phyloP scores from a whole-genome alignment of 2,888 invertebrate genomes.

The Ormyrus thymus region DNA sequence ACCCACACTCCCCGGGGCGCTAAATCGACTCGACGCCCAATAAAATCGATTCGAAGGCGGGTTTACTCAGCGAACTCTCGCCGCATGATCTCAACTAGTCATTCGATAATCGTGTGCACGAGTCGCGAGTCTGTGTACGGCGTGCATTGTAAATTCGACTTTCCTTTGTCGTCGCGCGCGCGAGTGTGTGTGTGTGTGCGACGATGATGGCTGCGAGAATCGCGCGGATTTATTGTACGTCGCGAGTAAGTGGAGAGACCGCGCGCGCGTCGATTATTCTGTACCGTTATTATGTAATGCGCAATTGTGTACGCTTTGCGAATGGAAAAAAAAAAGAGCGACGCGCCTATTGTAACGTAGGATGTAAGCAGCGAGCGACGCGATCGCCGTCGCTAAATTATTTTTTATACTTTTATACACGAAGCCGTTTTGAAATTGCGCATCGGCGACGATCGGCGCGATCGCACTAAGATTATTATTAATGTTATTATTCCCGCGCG shows the following conservation, averaged over 20 bases:
- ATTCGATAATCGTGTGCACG: conserved; percentile 29
- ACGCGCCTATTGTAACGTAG: too few species aligned
- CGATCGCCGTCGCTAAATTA: conserved; percentile 63
- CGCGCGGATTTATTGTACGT: not conserved
- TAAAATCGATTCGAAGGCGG: too few species aligned
- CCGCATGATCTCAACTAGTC: conserved; percentile 61
- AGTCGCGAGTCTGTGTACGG: conserved; percentile 5
- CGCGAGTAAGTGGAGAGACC: not conserved
- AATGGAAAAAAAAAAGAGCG: not conserved
- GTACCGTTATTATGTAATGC: conserved; percentile 10
- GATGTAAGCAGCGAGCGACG: conserved; percentile 32
- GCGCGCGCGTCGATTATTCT: conserved; percentile 12
- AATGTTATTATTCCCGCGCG: not conserved
- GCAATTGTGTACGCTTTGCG: not conserved
- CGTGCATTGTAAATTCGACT: conserved; percentile 46
- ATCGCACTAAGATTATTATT: conserved; percentile 55
- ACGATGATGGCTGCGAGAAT: not conserved
- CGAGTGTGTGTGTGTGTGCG: too few species aligned
- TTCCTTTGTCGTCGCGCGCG: not conserved
- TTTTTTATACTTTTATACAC: conserved; percentile 72
- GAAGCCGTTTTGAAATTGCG: conserved; percentile 57
- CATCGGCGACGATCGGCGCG: conserved; percentile 53
- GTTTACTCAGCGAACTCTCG: not conserved
- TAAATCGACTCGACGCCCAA: too few species aligned
- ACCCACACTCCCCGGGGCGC: too few species aligned